A percentile compares a stretch with the other conserved stretches of the same genome.
Evolutionary conservation across 2,797 vertebrate species (phyloP).

Genomic region (Hirundo rustica): DNA sequence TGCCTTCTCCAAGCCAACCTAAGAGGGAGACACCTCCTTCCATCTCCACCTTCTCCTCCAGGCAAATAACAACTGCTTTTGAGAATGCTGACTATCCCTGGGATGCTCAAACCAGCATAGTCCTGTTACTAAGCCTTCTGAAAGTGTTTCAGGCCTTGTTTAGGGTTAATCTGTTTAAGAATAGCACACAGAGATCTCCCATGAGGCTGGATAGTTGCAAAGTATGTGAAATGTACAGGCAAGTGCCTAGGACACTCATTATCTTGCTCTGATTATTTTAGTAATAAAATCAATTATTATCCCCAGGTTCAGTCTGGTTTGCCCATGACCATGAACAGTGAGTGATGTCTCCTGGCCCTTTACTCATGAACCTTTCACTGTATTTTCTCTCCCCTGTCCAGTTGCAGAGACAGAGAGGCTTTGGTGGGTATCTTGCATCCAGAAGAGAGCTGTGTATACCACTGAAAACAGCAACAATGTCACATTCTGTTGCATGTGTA

Average conservation of each 20-base stretch:
- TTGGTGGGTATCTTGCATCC: not conserved
- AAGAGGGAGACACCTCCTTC: not conserved
- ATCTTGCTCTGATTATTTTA: not conserved
- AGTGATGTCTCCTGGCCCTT: no score
- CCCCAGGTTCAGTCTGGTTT: not conserved
- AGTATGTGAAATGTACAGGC: not conserved
- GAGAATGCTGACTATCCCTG: not conserved
- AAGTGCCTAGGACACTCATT: not conserved
- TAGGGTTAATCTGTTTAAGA: not conserved
- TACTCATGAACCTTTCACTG: fast-evolving
- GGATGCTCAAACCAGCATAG: not conserved
- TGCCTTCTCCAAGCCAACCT: not conserved
- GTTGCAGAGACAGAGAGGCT: not conserved
- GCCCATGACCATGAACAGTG: no score
- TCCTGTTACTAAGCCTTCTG: not conserved
- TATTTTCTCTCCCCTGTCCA: not conserved
- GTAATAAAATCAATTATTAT: not conserved
- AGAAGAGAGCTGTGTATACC: no score
- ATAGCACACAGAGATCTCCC: not conserved
- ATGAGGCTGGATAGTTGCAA: not conserved
- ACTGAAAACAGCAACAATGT: not conserved
- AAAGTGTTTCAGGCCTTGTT: not conserved
- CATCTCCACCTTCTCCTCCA: not conserved
- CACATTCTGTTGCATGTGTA: not conserved
- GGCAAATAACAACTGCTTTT: not conserved